Evolutionary conservation across 2,888 invertebrate species (phyloP).

Genomic region (Leptopilina syphax): DNA sequence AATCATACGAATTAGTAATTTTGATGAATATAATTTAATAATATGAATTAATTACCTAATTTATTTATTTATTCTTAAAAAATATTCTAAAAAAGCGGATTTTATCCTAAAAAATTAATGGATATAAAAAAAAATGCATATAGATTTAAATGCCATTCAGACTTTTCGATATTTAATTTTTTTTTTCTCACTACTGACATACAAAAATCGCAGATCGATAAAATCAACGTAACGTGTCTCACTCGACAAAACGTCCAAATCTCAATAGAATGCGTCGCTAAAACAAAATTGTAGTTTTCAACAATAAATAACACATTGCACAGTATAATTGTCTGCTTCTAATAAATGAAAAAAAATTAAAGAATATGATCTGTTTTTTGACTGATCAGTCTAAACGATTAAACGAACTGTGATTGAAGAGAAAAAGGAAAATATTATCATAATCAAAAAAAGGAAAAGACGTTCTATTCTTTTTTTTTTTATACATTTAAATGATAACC

Average conservation of each 20-base stretch:
- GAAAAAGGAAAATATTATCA: too few species aligned
- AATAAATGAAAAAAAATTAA: background rate
- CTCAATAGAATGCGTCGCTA: conserved; percentile 27
- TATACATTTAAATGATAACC: conserved; percentile 22
- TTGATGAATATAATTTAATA: too few species aligned
- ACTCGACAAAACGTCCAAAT: conserved; percentile 36
- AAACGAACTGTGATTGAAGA: conserved; percentile 2
- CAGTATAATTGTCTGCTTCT: conserved; percentile 6
- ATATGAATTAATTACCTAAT: too few species aligned
- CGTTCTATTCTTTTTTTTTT: background rate
- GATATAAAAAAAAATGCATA: background rate
- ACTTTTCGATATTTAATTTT: conserved; percentile 38
- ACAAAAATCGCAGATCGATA: conserved; percentile 29
- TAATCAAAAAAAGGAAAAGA: conserved; percentile 2
- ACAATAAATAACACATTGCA: conserved; percentile 38
- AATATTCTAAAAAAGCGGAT: background rate
- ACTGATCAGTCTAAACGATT: background rate
- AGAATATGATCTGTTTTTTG: conserved; percentile 3
- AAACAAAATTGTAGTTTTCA: conserved; percentile 28
- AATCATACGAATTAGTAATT: too few species aligned
- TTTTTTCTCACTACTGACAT: conserved; percentile 30
- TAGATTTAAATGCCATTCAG: conserved; percentile 19
- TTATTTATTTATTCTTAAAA: background rate
- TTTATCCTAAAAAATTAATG: background rate
- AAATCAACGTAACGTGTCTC: conserved; percentile 37